Base-by-base conservation (phyloP, 2,888 invertebrate genomes). In the Luperina nickerlii region DNA sequence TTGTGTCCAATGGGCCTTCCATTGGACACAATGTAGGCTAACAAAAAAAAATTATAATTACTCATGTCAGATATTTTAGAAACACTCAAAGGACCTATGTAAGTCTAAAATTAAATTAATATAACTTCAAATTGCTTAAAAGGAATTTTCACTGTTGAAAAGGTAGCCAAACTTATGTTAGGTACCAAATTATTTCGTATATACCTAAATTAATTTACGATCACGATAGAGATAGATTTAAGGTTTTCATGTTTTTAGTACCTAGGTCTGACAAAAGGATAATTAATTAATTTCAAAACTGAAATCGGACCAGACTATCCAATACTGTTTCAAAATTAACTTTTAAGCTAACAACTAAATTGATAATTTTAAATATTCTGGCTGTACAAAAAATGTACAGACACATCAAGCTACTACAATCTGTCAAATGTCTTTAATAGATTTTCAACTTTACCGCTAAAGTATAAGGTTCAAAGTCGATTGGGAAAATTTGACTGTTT, bases 221-320 rank as follows among this genome's bases (percentile, higher is more conserved):
- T n/a, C 18, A 60, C 8, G 48, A 51, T 11, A 70, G 6, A 62
- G 38, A 42, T 80, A 68, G 5, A 78, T 24, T 80, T 60, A 62
- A 51, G n/a, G 60, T 72, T 81, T 74, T 38, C 72, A 32, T 65
- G n/a, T 54, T 79, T n/a, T n/a, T n/a, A n/a, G n/a, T n/a, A 24
- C 45, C 42, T 70, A 79, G 18, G 63, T 54, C 54, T 15, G 20
- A 3, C 32, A 20, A 60, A 51, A 57, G 24, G 18, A 60, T 68
- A 60, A 79, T 79, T 81, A 54, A 81, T 79, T 81, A 72, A 81
- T 72, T 57, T 74, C 27, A 24, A 54, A 75, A 68, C 45, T 48
- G 1, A 80, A 62, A 45, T 67, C 38, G 4, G 24, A 13, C 32
- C 9, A 63, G 45, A 54, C 62, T 32, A 51, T 24, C 18, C 9